These are phyloP conservation scores for Petrolisthes cinctipes DNA, from an alignment of 2,888 invertebrate genomes.

Conservation along the genomic window DNA sequence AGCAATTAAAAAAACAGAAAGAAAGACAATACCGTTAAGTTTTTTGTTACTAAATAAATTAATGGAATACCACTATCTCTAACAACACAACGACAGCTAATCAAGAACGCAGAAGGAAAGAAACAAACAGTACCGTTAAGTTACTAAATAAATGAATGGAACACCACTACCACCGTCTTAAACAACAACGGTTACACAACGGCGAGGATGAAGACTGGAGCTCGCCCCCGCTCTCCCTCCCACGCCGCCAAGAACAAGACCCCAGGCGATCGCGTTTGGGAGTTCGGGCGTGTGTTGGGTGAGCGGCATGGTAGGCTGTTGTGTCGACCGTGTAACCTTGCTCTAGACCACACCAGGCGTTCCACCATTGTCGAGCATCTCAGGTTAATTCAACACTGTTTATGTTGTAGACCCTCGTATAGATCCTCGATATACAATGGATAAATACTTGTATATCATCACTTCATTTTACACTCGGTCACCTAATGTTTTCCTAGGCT, in stretches of 20 bases:
- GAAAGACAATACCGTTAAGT: no score
- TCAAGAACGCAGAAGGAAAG: no score
- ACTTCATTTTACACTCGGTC: background rate
- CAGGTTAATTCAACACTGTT: conserved; percentile 40
- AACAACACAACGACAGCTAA: no score
- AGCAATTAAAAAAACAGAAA: no score
- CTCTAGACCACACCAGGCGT: conserved; percentile 63
- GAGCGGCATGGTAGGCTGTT: conserved; percentile 53
- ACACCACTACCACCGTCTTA: no score
- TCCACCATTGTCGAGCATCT: conserved; percentile 65
- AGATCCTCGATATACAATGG: background rate
- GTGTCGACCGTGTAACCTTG: conserved; percentile 59
- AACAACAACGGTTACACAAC: no score
- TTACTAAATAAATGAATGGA: no score
- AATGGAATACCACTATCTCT: no score
- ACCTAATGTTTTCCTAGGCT: no score
- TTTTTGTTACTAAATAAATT: no score
- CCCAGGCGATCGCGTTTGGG: conserved; percentile 58
- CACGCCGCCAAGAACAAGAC: conserved; percentile 65
- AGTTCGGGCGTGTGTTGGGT: conserved; percentile 61
- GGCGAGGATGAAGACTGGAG: conserved; percentile 28
- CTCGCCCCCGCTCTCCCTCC: conserved; percentile 59
- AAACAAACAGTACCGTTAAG: no score
- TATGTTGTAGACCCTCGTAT: background rate
- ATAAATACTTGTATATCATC: background rate